Evolutionary conservation across 2,888 invertebrate species (phyloP), one percentile per base, ranked within the genome.

Genomic region (Sarcophaga caerulescens): DNA sequence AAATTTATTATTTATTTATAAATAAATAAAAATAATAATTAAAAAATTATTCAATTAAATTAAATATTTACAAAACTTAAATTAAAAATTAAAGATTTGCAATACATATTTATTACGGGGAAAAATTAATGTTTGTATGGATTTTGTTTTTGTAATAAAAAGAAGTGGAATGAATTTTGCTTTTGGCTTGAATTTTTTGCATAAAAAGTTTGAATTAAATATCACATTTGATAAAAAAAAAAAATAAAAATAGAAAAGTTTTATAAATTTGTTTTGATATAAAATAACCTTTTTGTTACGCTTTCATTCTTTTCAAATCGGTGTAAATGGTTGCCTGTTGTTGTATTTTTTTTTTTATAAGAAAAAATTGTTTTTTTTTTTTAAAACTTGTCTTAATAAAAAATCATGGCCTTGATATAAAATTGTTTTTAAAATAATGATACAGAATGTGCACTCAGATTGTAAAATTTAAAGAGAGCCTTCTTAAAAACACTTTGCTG

Each of bases 211-310:
- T 71, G 71, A 84, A 79, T 71, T 84, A 81, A 71, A 86, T 86
- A 86, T 84, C 86, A 86, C 86, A 86, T 81, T 78, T 84, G 78
- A 78, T 12, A 78, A 78, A 66, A 75, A 78, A 79, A 75, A 63
- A 66, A 75, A 79, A 79, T 71, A 63, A 78, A 57, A 60, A 12
- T 82, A 79, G 25, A 60, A 75, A 81, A 82, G 73, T 17, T 14
- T 52, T 17, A 10, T 52, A 52, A 52, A 52, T 52, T 52, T 52
- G 10, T 35, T 35, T 35, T 35, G 8, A 4, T 17, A 52, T 14
- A 4, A 14, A 52, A 4, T 4, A 52, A 52, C 52, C 17, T 52
- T 12, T 47, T 14, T 17, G 14, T 52, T 17, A 10, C 10, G 35
- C 10, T 52, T 17, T 52, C 52, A 52, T 17, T 52, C 52, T 52